A percentile compares a stretch with the other conserved stretches of the same genome.
Conservation (phyloP, 2,797 vertebrate species). For the Picus viridis region DNA sequence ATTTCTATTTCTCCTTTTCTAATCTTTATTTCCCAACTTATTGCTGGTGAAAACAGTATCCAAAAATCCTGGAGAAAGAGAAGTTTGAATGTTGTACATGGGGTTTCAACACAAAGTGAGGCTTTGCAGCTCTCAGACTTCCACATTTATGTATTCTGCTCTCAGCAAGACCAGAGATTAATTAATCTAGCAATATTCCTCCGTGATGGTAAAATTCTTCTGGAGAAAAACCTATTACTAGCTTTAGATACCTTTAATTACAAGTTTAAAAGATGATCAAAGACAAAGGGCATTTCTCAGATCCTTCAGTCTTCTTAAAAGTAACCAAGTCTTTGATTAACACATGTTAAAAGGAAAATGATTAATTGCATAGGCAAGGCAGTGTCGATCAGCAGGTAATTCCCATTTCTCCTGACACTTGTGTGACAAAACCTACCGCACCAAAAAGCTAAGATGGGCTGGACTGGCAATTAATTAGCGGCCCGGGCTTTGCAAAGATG, state of each 20-base stretch:
- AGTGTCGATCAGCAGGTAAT: constrained; percentile 73
- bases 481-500: constrained; percentile 71
- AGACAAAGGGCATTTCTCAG: constrained; percentile 40
- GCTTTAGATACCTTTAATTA: constrained; percentile 61
- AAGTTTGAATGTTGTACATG: neutral
- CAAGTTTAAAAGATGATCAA: constrained; percentile 59
- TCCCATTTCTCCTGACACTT: constrained; percentile 45
- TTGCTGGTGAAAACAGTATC: neutral
- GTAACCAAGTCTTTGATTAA: constrained; percentile 60
- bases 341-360: constrained; percentile 19
- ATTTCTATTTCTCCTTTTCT: neutral
- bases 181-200: constrained; percentile 19
- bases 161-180: neutral
- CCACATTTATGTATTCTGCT: neutral
- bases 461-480: constrained; percentile 80
- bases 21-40: neutral
- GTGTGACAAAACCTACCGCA: constrained; percentile 63
- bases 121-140: neutral
- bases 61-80: neutral
- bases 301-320: constrained; percentile 25
- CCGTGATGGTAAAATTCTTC: constrained; percentile 15
- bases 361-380: constrained; percentile 79
- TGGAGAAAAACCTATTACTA: constrained; percentile 40
- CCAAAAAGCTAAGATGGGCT: constrained; percentile 47
- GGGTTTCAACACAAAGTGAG: neutral